A percentile compares a stretch with the other conserved stretches of the same genome.
Conservation (phyloP, 2,888 invertebrate genomes). For the Dryococelus australis region DNA sequence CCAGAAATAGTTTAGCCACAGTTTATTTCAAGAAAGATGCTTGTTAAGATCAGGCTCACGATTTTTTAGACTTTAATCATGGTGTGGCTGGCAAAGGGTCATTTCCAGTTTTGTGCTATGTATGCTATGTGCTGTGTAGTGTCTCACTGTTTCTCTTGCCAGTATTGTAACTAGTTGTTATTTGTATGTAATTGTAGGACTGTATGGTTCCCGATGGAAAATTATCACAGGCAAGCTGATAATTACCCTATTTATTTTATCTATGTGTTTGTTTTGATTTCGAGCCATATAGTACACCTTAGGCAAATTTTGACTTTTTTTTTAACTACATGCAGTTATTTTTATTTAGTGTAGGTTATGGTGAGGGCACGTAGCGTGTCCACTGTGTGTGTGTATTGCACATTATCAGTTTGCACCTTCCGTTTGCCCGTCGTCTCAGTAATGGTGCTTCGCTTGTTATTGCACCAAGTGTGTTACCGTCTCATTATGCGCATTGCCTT, state of each 20-base stretch:
- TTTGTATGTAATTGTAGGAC: slow-evolving; percentile 47
- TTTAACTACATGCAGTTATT: slow-evolving; percentile 24
- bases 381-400: not conserved
- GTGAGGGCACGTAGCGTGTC: not conserved
- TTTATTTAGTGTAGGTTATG: slow-evolving; percentile 33
- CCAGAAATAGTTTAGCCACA: no score
- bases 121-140: not conserved
- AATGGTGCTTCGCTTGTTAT: slow-evolving; percentile 41
- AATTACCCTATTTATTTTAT: slow-evolving; percentile 41
- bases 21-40: no score
- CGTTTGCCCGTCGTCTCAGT: slow-evolving; percentile 19
- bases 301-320: slow-evolving; percentile 23
- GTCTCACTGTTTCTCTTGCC: not conserved
- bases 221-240: slow-evolving; percentile 48
- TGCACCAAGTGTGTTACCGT: slow-evolving; percentile 39
- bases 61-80: not conserved
- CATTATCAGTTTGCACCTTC: slow-evolving; percentile 17
- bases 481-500: slow-evolving; percentile 12
- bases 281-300: slow-evolving; percentile 17
- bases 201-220: slow-evolving; percentile 48
- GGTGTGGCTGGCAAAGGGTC: not conserved
- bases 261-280: slow-evolving; percentile 39
- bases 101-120: not conserved
- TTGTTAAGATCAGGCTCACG: no score
- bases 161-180: slow-evolving; percentile 38